Evolutionary conservation across 2,888 invertebrate genomes (phyloP).

Genomic region (Cartodere bifasciata): DNA sequence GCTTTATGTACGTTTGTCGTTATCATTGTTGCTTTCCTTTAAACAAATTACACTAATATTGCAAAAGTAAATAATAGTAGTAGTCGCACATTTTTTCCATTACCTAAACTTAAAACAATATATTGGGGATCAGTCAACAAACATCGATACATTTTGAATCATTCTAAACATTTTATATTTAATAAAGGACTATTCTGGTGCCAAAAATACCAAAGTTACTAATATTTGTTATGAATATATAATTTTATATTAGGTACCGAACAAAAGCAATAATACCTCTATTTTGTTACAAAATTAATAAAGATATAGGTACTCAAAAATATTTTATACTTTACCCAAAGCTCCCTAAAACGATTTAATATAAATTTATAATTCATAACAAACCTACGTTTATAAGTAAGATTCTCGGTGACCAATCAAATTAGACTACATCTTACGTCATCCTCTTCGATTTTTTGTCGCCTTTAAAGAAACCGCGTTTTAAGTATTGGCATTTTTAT

Average conservation of each 20-base stretch:
- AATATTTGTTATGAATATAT: constrained; percentile 25
- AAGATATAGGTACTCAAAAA: too few relatives aligned
- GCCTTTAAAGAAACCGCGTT: too few relatives aligned
- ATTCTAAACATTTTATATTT: constrained; percentile 32
- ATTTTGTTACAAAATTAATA: too few relatives aligned
- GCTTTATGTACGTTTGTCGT: constrained; percentile 31
- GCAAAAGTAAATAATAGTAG: too few relatives aligned
- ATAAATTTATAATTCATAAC: constrained; percentile 17
- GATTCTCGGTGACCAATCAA: neutral
- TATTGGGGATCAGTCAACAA: constrained; percentile 32
- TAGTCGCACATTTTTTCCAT: constrained; percentile 20
- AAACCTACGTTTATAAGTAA: neutral
- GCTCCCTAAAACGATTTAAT: too few relatives aligned
- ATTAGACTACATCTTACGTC: constrained; percentile 18
- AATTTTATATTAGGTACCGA: constrained; percentile 17
- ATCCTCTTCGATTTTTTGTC: too few relatives aligned
- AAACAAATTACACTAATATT: too few relatives aligned
- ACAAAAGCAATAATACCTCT: constrained; percentile 20
- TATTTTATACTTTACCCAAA: too few relatives aligned
- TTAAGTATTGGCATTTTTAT: too few relatives aligned
- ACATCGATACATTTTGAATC: constrained; percentile 32
- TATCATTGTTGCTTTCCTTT: constrained; percentile 30
- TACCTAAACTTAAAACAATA: constrained; percentile 18
- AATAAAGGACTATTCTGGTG: constrained; percentile 33
- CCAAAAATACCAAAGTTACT: constrained; percentile 35